Conservation (phyloP, 1,140 invertebrate species). For the Cydia pomonella region DNA sequence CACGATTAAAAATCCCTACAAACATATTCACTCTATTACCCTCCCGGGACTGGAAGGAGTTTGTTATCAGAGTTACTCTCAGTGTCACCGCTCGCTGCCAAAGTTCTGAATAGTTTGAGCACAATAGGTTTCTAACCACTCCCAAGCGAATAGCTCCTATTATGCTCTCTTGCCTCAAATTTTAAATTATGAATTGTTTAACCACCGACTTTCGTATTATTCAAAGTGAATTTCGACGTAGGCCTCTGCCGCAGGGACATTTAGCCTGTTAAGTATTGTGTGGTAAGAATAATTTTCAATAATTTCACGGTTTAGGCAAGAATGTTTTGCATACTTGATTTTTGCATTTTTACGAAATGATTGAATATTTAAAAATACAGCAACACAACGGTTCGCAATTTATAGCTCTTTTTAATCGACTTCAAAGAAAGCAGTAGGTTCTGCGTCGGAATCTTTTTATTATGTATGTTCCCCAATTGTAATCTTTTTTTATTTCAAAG, state of each 20-base stretch:
- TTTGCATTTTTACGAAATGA: too few relatives aligned
- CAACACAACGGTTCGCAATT: too few relatives aligned
- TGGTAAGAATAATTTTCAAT: neutral
- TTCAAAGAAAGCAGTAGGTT: too few relatives aligned
- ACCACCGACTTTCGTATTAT: neutral
- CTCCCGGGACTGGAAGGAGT: neutral
- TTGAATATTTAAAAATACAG: too few relatives aligned
- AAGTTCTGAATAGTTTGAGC: constrained; percentile 23
- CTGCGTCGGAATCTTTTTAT: too few relatives aligned
- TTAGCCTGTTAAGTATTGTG: neutral
- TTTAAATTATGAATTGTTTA: constrained; percentile 24
- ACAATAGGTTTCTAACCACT: constrained; percentile 26
- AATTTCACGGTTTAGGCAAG: neutral
- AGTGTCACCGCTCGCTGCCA: neutral
- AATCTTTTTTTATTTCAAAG: too few relatives aligned
- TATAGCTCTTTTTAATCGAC: too few relatives aligned
- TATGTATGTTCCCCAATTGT: too few relatives aligned
- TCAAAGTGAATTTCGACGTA: constrained; percentile 14
- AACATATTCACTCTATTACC: neutral
- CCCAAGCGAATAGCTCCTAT: constrained; percentile 21
- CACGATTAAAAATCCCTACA: neutral
- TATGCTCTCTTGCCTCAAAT: constrained; percentile 14
- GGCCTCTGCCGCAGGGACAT: neutral
- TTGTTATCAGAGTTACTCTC: constrained; percentile 11
- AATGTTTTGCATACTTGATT: too few relatives aligned